Conservation (phyloP, 1,140 invertebrate species). For the Oryctes rhinoceros region DNA sequence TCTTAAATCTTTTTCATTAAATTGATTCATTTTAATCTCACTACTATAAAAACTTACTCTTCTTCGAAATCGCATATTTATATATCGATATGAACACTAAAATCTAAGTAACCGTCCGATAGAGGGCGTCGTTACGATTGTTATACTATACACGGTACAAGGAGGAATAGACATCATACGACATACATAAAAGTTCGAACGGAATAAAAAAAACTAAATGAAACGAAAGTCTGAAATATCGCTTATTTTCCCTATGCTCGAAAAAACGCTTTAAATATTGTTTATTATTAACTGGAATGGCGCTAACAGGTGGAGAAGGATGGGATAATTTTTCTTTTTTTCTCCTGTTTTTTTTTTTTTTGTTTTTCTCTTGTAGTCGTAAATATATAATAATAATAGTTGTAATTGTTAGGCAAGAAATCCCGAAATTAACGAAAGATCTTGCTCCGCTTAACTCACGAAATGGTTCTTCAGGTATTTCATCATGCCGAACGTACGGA, state of each 20-base stretch:
- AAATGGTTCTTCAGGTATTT: conserved; percentile 94
- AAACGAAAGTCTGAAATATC: no score
- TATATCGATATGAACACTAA: conserved; percentile 8
- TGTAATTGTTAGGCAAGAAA: conserved; percentile 10
- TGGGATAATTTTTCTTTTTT: not conserved
- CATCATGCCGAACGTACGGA: conserved; percentile 95
- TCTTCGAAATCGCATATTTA: not conserved
- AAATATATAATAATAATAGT: not conserved
- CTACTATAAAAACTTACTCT: not conserved
- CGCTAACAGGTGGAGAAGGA: not conserved
- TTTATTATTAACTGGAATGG: not conserved
- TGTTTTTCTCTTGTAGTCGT: no score
- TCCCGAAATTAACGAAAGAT: not conserved
- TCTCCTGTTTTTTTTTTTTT: no score
- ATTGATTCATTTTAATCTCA: not conserved
- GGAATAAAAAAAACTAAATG: not conserved
- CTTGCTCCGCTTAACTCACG: conserved; percentile 63
- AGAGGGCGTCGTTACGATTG: not conserved
- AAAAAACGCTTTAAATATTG: no score
- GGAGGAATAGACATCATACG: not conserved
- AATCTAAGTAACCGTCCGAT: not conserved
- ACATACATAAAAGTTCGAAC: not conserved
- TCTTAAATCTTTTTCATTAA: not conserved
- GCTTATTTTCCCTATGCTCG: no score
- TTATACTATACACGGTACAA: not conserved